phyloP scores from a whole-genome alignment of 2,113 vertebrate genomes.

The Megalops atlanticus region DNA sequence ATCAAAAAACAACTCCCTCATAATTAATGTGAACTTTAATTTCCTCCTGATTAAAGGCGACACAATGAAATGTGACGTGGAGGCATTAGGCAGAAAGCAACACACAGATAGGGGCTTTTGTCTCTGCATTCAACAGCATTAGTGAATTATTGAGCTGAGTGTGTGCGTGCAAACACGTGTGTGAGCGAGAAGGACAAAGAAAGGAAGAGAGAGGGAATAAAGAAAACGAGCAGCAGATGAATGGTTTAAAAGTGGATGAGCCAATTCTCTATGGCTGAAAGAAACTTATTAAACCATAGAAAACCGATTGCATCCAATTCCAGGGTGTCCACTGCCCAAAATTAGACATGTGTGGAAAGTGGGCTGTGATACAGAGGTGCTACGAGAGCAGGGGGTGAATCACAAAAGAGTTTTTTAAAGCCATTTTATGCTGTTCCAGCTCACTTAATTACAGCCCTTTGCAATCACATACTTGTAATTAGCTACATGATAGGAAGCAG shows the following conservation, averaged over 20 bases:
- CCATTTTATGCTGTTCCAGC: background rate
- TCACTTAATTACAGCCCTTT: constrained; percentile 38
- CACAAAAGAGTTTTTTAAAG: background rate
- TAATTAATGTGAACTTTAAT: constrained; percentile 56
- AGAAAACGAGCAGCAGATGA: background rate
- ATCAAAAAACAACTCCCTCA: constrained; percentile 39
- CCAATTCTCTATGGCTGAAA: constrained; percentile 1
- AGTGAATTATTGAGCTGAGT: background rate
- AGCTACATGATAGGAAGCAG: background rate
- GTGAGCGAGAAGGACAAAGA: background rate
- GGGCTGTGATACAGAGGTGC: background rate
- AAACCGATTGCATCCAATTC: constrained; percentile 14
- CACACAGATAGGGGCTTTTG: constrained; percentile 40
- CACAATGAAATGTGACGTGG: constrained; percentile 46
- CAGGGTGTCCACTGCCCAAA: constrained; percentile 12
- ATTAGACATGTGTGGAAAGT: constrained; percentile 6
- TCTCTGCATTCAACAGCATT: background rate
- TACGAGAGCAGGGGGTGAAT: background rate
- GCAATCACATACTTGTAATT: constrained; percentile 45
- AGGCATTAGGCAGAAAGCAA: constrained; percentile 23
- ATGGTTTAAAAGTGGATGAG: background rate
- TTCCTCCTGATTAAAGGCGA: constrained; percentile 64
- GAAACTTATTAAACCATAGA: constrained; percentile 21
- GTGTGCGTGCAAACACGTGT: background rate
- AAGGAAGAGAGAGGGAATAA: background rate